Evolutionary conservation across 2,797 vertebrate genomes (phyloP).

Genomic region (Galaxias olidus): DNA sequence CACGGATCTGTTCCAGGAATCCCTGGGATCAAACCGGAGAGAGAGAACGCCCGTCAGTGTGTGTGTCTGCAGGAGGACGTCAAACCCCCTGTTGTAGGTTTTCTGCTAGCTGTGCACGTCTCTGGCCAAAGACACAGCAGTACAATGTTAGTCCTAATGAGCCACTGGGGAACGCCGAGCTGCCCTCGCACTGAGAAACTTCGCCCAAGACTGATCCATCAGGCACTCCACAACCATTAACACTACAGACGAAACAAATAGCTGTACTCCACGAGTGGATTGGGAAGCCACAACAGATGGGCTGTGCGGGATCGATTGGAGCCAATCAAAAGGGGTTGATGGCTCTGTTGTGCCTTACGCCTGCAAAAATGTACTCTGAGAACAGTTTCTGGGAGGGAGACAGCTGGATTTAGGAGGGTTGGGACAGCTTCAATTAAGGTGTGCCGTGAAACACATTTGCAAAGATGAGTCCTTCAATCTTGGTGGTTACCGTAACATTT

Average conservation of each 20-base stretch:
- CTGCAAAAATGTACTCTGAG: constrained; percentile 7
- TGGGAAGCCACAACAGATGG: background rate
- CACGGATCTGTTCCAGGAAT: constrained; percentile 10
- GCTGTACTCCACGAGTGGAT: constrained; percentile 29
- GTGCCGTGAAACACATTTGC: no score
- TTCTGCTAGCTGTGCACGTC: constrained; percentile 53
- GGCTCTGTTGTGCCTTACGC: constrained; percentile 3
- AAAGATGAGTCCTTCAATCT: no score
- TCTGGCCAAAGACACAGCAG: constrained; percentile 49
- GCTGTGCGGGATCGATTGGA: constrained; percentile 24
- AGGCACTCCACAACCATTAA: constrained; percentile 55
- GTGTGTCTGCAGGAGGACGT: constrained; percentile 56
- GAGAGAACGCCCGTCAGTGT: constrained; percentile 32
- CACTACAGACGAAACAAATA: constrained; percentile 59
- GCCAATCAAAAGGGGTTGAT: constrained; percentile 16
- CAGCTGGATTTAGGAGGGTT: no score
- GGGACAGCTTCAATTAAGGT: no score
- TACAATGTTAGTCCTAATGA: constrained; percentile 62
- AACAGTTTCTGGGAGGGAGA: no score
- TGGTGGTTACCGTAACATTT: no score
- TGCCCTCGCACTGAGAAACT: constrained; percentile 62
- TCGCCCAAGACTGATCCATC: constrained; percentile 55
- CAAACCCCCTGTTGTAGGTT: constrained; percentile 49
- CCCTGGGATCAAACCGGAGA: constrained; percentile 17
- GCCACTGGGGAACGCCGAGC: constrained; percentile 64